These are phyloP conservation scores for Cosmorhoe ocellata DNA, from an alignment of 2,888 invertebrate species.

Conservation along the genomic window DNA sequence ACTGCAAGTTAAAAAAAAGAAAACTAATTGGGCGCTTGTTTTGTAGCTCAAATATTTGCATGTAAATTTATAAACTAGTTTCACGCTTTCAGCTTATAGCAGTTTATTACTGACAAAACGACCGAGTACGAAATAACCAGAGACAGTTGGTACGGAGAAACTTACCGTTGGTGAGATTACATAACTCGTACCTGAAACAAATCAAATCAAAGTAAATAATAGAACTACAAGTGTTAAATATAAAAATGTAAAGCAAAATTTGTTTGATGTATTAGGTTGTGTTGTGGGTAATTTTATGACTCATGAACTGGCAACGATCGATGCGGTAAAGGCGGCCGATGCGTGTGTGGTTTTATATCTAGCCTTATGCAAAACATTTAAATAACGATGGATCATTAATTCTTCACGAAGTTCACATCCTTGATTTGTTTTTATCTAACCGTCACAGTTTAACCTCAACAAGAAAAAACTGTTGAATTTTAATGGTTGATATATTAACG, in stretches of 20 bases:
- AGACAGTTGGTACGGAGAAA: slow-evolving; percentile 15
- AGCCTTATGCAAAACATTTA: not conserved
- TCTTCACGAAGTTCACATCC: not conserved
- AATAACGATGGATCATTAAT: not conserved
- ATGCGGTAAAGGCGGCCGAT: slow-evolving; percentile 19
- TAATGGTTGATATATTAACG: too few species aligned
- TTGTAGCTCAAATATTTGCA: slow-evolving; percentile 11
- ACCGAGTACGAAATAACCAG: slow-evolving; percentile 6
- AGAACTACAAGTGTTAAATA: not conserved
- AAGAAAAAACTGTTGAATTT: too few species aligned
- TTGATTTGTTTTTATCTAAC: not conserved
- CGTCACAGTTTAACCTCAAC: too few species aligned
- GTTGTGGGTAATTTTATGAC: slow-evolving; percentile 39
- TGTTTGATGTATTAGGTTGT: slow-evolving; percentile 6
- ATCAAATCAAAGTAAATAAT: slow-evolving; percentile 15
- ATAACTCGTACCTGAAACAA: slow-evolving; percentile 58
- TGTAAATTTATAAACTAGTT: slow-evolving; percentile 16
- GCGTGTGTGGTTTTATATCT: not conserved
- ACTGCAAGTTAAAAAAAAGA: slow-evolving; percentile 10
- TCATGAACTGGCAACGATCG: slow-evolving; percentile 37
- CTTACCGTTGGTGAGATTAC: slow-evolving; percentile 53
- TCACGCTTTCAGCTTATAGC: slow-evolving; percentile 20
- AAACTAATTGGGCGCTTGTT: slow-evolving; percentile 16
- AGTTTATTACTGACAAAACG: slow-evolving; percentile 19
- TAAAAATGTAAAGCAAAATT: slow-evolving; percentile 6